These are phyloP conservation scores for Dromiciops gliroides DNA, from an alignment of 2,113 vertebrate genomes.

Conservation along the genomic window DNA sequence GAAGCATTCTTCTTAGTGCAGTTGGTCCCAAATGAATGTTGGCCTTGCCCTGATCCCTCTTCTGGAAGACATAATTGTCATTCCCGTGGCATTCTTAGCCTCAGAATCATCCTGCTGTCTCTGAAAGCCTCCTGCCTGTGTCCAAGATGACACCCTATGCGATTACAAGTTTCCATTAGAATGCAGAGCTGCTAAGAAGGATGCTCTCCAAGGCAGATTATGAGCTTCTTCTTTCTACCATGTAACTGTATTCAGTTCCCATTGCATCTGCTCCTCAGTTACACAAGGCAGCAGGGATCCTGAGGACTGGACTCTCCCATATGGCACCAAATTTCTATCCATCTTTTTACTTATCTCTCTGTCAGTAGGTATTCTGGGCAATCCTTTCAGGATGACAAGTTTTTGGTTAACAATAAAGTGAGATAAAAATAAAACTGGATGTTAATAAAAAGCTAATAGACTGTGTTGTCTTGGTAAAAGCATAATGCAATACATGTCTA, in stretches of 20 bases:
- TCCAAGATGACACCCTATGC: background rate
- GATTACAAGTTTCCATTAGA: background rate
- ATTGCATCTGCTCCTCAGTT: constrained; percentile 36
- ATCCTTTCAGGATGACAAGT: constrained; percentile 67
- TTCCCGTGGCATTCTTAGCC: background rate
- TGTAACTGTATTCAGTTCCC: background rate
- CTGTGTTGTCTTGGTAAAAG: constrained; percentile 61
- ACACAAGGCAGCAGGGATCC: constrained; percentile 51
- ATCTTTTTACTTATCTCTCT: constrained; percentile 53
- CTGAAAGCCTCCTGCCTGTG: background rate
- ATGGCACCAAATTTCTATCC: constrained; percentile 59
- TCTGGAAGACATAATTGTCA: background rate
- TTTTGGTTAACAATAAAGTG: constrained; percentile 64
- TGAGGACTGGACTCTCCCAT: constrained; percentile 58
- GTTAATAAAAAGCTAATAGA: constrained; percentile 74
- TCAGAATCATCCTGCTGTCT: background rate
- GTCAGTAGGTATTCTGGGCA: constrained; percentile 68
- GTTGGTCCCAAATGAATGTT: background rate
- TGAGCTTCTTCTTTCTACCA: background rate
- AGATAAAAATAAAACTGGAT: constrained; percentile 79
- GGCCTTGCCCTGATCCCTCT: background rate
- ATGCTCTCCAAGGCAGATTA: background rate
- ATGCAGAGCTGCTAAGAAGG: background rate
- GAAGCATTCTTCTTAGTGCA: background rate
- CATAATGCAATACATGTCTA: constrained; percentile 52